Base-by-base conservation (phyloP, 2,113 vertebrate genomes). In the Antechinus stuartii region DNA sequence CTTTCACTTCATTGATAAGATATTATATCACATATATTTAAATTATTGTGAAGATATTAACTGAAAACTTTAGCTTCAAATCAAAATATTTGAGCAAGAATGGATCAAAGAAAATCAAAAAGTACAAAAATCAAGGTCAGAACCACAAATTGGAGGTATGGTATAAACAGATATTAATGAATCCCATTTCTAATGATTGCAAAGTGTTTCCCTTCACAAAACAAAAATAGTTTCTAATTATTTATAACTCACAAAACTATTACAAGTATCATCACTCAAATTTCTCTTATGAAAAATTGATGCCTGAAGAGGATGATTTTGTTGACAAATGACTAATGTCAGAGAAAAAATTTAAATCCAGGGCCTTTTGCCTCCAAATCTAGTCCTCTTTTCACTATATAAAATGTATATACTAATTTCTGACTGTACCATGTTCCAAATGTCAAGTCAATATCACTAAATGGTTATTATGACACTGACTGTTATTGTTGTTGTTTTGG, bases 401-500 rank as follows among this genome's bases (percentile, higher is more conserved):
- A 84, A 84, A 2, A 42, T 9, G 0, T 8, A 22, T 84, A 23
- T 23, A 42, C 23, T 84, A 84, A 84, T 23, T 76, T 5, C 68
- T 84, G n/a, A 42, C 19, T 84, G 6, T 22, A 84, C 19, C 42
- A 2, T 42, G 4, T 42, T 76, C 16, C 35, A 42, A 76, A 42
- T 42, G 16, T 42, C 35, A 76, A n/a, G 14, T 11, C 24, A 25
- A 5, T 2, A 14, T 1, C 52, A 68, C 50, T 4, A 76, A 3
- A n/a, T 1, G 52, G 52, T 91, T 35, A 2, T 0, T 0, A 1
- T 8, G 5, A 1, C 24, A 19, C 0, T 2, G 16, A 19, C 24
- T 16, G 0, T n/a, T 52, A 9, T 52, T 52, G 1, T 52, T 52
- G 50, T 52, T 52, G 50, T 52, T 52, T 10, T 52, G 8, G 10